phyloP scores from a whole-genome alignment of 2,113 vertebrate genomes.

The Promerops cafer region DNA sequence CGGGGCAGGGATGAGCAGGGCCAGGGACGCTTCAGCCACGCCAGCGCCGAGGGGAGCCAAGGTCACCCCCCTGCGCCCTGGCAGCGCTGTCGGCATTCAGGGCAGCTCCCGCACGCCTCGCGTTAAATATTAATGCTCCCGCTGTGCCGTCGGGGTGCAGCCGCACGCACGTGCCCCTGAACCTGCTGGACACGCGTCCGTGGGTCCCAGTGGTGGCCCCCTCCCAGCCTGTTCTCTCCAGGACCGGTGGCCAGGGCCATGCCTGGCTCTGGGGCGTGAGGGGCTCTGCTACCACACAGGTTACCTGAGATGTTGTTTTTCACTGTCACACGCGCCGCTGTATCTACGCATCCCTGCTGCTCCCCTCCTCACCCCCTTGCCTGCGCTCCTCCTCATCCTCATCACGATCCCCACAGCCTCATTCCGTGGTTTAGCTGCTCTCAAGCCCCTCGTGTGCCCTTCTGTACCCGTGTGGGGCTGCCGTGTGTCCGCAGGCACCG shows the following conservation, averaged over 20 bases:
- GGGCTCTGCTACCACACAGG: not conserved
- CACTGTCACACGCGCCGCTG: not conserved
- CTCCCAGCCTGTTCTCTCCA: rapidly evolving
- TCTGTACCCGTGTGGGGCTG: rapidly evolving
- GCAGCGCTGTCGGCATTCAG: not conserved
- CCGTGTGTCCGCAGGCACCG: rapidly evolving
- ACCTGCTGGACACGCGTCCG: rapidly evolving
- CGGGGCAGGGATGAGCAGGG: not conserved
- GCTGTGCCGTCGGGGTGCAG: not conserved
- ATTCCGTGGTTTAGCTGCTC: rapidly evolving
- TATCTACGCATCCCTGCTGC: not conserved
- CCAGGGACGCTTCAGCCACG: rapidly evolving
- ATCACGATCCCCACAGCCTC: rapidly evolving
- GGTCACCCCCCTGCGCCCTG: not conserved
- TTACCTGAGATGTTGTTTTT: rapidly evolving
- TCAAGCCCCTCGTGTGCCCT: not conserved
- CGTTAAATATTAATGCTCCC: slow-evolving; percentile 27
- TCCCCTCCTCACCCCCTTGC: not conserved
- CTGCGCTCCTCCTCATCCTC: not conserved
- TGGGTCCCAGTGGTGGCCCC: not conserved
- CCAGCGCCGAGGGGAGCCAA: not conserved
- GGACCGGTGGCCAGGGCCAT: not conserved
- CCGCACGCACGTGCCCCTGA: not conserved
- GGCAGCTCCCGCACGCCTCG: not conserved
- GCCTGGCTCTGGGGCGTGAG: rapidly evolving